Conservation (phyloP, 2,888 invertebrate species). For the Choreutis nemorana region DNA sequence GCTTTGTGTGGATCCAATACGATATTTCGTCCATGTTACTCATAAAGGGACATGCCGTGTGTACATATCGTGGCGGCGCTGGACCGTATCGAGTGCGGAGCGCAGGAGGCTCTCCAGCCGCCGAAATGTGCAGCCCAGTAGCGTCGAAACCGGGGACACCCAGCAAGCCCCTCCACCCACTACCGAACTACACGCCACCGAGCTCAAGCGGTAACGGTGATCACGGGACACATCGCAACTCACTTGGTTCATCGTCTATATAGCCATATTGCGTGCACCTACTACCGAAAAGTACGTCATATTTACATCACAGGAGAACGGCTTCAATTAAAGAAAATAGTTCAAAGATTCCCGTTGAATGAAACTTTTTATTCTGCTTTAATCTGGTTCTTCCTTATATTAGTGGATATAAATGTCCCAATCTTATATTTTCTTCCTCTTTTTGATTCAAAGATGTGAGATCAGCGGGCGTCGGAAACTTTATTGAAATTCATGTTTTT, state of each 20-base stretch:
- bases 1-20: constrained; percentile 52
- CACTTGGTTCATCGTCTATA: constrained; percentile 19
- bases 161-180: constrained; percentile 21
- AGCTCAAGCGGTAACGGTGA: constrained; percentile 17
- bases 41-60: constrained; percentile 59
- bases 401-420: too few species aligned
- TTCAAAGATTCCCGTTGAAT: too few species aligned
- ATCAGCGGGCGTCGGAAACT: too few species aligned
- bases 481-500: too few species aligned
- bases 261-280: constrained; percentile 45
- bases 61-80: too few species aligned
- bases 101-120: constrained; percentile 4
- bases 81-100: neutral
- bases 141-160: constrained; percentile 22
- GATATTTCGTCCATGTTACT: constrained; percentile 56
- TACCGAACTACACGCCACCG: constrained; percentile 22
- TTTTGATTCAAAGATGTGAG: too few species aligned
- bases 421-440: too few species aligned
- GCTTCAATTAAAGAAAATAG: too few species aligned
- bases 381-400: too few species aligned
- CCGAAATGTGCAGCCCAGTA: constrained; percentile 16
- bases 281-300: too few species aligned
- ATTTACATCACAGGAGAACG: constrained; percentile 1
- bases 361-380: too few species aligned
- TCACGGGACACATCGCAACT: constrained; percentile 7